Percentiles rank a stretch among this genome's conserved stretches.
These are phyloP conservation scores for Morinoia aosen DNA, from an alignment of 2,888 invertebrate species.

Conservation along the genomic window DNA sequence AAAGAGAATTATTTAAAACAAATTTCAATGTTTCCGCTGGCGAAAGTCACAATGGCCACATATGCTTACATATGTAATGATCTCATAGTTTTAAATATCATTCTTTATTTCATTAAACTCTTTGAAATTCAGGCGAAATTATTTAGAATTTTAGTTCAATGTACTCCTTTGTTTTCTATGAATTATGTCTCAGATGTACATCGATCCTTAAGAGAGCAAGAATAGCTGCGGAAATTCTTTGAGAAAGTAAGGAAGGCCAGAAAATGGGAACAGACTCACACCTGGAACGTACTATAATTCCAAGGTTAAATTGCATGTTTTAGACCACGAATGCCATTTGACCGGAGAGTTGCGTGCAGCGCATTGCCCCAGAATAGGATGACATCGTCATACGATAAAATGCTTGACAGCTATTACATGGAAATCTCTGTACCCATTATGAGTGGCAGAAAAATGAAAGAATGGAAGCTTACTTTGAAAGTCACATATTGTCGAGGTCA, in stretches of 20 bases:
- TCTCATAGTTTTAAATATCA: not conserved
- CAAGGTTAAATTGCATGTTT: not conserved
- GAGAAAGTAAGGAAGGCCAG: not conserved
- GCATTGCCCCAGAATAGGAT: not conserved
- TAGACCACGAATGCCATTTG: not conserved
- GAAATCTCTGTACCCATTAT: not conserved
- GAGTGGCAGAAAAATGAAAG: not conserved
- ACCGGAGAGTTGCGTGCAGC: not conserved
- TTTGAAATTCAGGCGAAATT: not conserved
- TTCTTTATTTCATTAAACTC: not conserved
- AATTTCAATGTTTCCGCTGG: not conserved
- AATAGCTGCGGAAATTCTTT: no score
- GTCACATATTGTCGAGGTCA: not conserved
- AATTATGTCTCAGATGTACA: not conserved
- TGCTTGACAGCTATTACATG: not conserved
- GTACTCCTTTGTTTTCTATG: not conserved
- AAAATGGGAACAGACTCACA: not conserved
- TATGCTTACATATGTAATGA: not conserved
- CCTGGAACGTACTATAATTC: not conserved
- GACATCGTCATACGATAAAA: not conserved
- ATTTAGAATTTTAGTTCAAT: not conserved
- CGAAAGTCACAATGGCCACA: not conserved
- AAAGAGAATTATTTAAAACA: not conserved
- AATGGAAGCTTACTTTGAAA: not conserved
- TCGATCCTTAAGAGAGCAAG: not conserved